A percentile compares a stretch with the other conserved stretches of the same genome.
These are phyloP conservation scores for Hemicrepidius hirtus DNA, from an alignment of 2,888 invertebrate species.

Conservation along the genomic window DNA sequence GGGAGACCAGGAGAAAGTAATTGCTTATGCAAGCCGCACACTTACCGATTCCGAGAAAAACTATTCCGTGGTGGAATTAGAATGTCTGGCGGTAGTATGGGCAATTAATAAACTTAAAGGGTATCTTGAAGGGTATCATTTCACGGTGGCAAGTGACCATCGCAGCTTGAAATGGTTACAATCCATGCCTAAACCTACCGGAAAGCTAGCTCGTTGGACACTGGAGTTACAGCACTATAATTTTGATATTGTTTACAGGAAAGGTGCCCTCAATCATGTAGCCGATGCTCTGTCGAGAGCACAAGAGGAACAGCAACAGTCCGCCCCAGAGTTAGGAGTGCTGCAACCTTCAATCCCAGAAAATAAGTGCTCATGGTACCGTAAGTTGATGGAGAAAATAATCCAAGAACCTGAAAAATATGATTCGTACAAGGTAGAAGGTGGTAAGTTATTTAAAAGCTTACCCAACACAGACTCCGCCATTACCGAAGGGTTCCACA, in stretches of 20 bases:
- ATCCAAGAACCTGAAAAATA: constrained; percentile 33
- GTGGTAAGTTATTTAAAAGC: constrained; percentile 2
- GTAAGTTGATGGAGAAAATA: background rate
- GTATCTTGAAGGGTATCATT: too few species aligned
- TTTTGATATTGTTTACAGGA: constrained; percentile 42
- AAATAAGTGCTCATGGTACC: too few species aligned
- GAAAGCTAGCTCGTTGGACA: constrained; percentile 40
- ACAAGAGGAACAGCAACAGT: too few species aligned
- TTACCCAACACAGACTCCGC: background rate
- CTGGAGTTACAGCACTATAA: constrained; percentile 43
- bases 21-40: constrained; percentile 24
- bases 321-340: too few species aligned
- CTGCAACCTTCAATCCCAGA: too few species aligned
- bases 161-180: constrained; percentile 34
- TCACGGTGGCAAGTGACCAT: too few species aligned
- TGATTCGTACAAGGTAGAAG: background rate
- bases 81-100: too few species aligned
- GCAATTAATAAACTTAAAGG: too few species aligned
- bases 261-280: constrained; percentile 30
- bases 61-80: constrained; percentile 32
- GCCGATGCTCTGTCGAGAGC: too few species aligned
- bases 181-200: constrained; percentile 24
- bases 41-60: constrained; percentile 41
- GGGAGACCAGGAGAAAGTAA: constrained; percentile 7
- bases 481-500: background rate